These are phyloP conservation scores for Menura novaehollandiae DNA, from an alignment of 2,113 vertebrate genomes.

Conservation along the genomic window DNA sequence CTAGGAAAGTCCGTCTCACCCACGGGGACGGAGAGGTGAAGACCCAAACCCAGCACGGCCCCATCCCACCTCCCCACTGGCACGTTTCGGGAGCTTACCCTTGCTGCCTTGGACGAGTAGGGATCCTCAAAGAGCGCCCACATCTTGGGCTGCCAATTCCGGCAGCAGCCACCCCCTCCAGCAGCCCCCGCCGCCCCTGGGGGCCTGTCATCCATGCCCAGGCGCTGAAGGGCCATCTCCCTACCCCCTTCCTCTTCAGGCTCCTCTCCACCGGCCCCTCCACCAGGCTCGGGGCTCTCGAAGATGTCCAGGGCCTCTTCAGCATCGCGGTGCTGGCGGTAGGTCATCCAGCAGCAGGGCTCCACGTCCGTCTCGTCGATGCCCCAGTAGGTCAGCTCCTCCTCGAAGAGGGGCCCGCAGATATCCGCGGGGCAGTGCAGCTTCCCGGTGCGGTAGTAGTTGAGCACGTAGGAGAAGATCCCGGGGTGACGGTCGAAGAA, in stretches of 20 bases:
- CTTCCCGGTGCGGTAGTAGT: conserved; percentile 97
- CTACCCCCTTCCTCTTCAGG: conserved; percentile 58
- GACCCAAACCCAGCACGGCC: neutral
- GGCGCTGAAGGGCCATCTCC: conserved; percentile 77
- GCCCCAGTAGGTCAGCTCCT: conserved; percentile 96
- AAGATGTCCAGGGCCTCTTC: conserved; percentile 96
- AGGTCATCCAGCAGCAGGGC: conserved; percentile 99
- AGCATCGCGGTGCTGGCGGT: conserved; percentile 93
- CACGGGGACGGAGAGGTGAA: accelerated
- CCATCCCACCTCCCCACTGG: neutral
- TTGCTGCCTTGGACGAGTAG: conserved; percentile 90
- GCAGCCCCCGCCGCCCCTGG: conserved; percentile 65
- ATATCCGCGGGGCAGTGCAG: conserved; percentile 97
- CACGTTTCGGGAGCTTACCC: conserved; percentile 76
- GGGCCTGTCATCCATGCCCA: conserved; percentile 81
- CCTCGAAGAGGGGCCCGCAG: conserved; percentile 95
- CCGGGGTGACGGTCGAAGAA: conserved; percentile 97
- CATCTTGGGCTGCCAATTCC: conserved; percentile 86
- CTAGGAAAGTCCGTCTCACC: neutral
- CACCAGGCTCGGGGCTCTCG: conserved; percentile 85
- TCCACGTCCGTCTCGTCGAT: conserved; percentile 98
- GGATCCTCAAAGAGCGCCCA: conserved; percentile 98
- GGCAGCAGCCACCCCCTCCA: conserved; percentile 79
- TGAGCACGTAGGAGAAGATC: conserved; percentile 95
- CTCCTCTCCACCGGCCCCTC: conserved; percentile 68